phyloP scores from a whole-genome alignment of 2,113 vertebrate genomes.

The Deroptyus accipitrinus region DNA sequence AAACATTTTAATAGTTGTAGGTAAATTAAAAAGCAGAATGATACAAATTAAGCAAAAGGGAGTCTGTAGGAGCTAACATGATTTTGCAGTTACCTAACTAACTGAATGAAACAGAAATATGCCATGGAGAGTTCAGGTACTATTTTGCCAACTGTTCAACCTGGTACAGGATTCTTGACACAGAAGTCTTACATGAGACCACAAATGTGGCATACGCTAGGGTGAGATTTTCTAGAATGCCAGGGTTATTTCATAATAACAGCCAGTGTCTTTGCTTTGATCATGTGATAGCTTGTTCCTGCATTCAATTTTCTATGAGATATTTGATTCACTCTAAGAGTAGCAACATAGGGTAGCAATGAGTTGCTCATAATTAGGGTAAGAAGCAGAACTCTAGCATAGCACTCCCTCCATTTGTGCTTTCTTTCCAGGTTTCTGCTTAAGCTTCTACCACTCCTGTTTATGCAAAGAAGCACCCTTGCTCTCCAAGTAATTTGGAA shows the following conservation, averaged over 20 bases:
- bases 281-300: background rate
- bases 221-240: background rate
- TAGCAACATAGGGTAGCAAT: background rate
- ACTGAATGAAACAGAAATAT: background rate
- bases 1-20: background rate
- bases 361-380: background rate
- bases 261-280: background rate
- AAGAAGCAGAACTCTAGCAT: background rate
- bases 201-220: fast-evolving
- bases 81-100: background rate
- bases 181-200: background rate
- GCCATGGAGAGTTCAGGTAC: background rate
- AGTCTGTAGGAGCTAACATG: background rate
- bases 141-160: background rate
- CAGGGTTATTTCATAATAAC: background rate
- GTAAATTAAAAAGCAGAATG: background rate
- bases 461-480: background rate
- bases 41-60: background rate
- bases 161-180: background rate
- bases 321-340: fast-evolving
- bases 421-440: background rate
- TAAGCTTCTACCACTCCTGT: background rate
- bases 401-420: background rate
- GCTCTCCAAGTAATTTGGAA: background rate
- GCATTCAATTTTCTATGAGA: background rate